phyloP scores from a whole-genome alignment of 2,888 invertebrate genomes.

The Athalia cordata region DNA sequence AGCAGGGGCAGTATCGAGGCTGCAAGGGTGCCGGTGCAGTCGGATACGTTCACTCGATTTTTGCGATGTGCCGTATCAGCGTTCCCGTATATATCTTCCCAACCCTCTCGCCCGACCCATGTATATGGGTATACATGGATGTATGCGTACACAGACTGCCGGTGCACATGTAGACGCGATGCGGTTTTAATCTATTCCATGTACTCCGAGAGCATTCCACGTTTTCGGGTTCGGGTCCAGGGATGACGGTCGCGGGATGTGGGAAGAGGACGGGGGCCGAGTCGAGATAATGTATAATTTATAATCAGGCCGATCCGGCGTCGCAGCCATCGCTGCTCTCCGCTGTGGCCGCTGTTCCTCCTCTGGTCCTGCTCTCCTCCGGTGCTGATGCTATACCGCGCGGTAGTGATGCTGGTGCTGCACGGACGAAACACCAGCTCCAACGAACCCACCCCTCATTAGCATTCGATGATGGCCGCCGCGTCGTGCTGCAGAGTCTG shows the following conservation, averaged over 20 bases:
- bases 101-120: no score
- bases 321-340: slow-evolving; percentile 52
- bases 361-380: slow-evolving; percentile 47
- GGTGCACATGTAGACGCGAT: not conserved
- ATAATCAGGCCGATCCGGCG: slow-evolving; percentile 71
- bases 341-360: slow-evolving; percentile 49
- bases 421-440: slow-evolving; percentile 59
- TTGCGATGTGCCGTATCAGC: no score
- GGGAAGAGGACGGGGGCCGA: slow-evolving; percentile 41
- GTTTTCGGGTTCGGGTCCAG: slow-evolving; percentile 41
- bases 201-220: slow-evolving; percentile 37
- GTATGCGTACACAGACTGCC: not conserved
- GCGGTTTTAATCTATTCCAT: slow-evolving; percentile 42
- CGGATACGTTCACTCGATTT: no score
- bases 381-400: not conserved
- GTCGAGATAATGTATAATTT: slow-evolving; percentile 67
- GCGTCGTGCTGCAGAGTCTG: slow-evolving; percentile 67
- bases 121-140: not conserved
- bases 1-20: no score
- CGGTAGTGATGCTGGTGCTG: slow-evolving; percentile 49
- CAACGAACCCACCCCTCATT: slow-evolving; percentile 69
- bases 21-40: no score
- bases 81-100: no score
- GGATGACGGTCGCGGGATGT: slow-evolving; percentile 46
- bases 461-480: slow-evolving; percentile 74